Evolutionary conservation across 2,113 vertebrate species (phyloP).

Genomic region (Ophthalmolycus amberensis): DNA sequence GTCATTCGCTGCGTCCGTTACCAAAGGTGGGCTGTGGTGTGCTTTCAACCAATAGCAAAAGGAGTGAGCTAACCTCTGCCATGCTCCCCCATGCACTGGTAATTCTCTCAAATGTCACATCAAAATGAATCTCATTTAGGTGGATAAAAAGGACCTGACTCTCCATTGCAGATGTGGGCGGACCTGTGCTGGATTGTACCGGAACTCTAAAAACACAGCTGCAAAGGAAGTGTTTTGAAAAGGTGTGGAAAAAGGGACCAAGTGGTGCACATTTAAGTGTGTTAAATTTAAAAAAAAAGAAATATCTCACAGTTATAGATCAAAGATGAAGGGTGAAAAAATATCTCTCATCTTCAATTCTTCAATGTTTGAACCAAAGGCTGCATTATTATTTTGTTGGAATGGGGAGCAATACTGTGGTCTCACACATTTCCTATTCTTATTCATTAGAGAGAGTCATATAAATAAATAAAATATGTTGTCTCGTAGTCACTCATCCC

Average conservation of each 20-base stretch:
- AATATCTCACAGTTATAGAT: slow-evolving; percentile 43
- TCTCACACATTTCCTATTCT: slow-evolving; percentile 69
- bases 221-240: slow-evolving; percentile 64
- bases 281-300: slow-evolving; percentile 25
- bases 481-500: slow-evolving; percentile 73
- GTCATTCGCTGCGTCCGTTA: slow-evolving; percentile 73
- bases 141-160: slow-evolving; percentile 71
- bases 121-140: slow-evolving; percentile 82
- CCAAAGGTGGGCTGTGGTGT: slow-evolving; percentile 68
- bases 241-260: slow-evolving; percentile 47
- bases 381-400: slow-evolving; percentile 20
- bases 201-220: slow-evolving; percentile 59
- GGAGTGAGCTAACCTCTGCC: slow-evolving; percentile 66
- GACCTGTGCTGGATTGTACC: slow-evolving; percentile 58
- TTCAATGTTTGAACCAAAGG: slow-evolving; percentile 51
- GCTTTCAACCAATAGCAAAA: slow-evolving; percentile 61
- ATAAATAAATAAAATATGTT: slow-evolving; percentile 80
- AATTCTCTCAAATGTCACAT: slow-evolving; percentile 85
- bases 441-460: slow-evolving; percentile 72
- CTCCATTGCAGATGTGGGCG: slow-evolving; percentile 68
- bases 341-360: slow-evolving; percentile 49
- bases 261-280: slow-evolving; percentile 43
- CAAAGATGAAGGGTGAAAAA: slow-evolving; percentile 53
- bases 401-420: slow-evolving; percentile 32
- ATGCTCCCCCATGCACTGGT: slow-evolving; percentile 67